These are phyloP conservation scores for Romanogobio albipinnatus DNA, from an alignment of 2,113 vertebrate genomes.

Conservation along the genomic window DNA sequence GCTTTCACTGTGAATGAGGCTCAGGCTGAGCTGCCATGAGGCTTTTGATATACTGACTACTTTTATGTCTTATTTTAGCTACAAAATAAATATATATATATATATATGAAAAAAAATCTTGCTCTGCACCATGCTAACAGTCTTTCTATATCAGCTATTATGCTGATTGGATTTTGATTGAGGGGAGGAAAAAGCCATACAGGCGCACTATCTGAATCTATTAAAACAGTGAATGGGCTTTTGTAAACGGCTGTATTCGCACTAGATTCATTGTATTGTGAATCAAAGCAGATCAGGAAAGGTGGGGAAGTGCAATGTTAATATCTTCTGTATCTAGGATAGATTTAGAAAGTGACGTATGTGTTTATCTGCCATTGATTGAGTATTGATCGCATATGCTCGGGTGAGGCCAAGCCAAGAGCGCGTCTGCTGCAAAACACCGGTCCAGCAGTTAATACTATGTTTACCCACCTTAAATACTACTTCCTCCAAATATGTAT, in stretches of 20 bases:
- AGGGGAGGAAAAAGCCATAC: not conserved
- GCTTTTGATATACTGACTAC: constrained; percentile 30
- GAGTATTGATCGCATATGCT: constrained; percentile 43
- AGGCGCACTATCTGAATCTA: constrained; percentile 7
- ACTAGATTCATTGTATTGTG: constrained; percentile 26
- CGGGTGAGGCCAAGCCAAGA: constrained; percentile 21
- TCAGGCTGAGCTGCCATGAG: constrained; percentile 6
- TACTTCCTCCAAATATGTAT: not conserved
- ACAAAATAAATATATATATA: too few relatives aligned
- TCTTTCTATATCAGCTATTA: constrained; percentile 2
- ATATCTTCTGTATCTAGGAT: constrained; percentile 43
- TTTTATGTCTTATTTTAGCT: not conserved
- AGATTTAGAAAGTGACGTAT: constrained; percentile 51
- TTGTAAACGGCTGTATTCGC: constrained; percentile 23
- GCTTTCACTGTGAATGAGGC: constrained; percentile 2
- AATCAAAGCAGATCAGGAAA: constrained; percentile 9
- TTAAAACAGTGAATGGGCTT: constrained; percentile 28
- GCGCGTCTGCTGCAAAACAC: constrained; percentile 2
- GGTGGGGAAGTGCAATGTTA: constrained; percentile 43
- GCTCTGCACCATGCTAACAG: not conserved
- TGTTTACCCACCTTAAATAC: not conserved
- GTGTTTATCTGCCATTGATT: constrained; percentile 59
- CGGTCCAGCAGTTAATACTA: not conserved
- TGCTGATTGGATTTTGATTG: constrained; percentile 27
- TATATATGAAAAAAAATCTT: not conserved